phyloP scores from a whole-genome alignment of 92 coral and sea anemone genomes.

The Nematostella vectensis region DNA sequence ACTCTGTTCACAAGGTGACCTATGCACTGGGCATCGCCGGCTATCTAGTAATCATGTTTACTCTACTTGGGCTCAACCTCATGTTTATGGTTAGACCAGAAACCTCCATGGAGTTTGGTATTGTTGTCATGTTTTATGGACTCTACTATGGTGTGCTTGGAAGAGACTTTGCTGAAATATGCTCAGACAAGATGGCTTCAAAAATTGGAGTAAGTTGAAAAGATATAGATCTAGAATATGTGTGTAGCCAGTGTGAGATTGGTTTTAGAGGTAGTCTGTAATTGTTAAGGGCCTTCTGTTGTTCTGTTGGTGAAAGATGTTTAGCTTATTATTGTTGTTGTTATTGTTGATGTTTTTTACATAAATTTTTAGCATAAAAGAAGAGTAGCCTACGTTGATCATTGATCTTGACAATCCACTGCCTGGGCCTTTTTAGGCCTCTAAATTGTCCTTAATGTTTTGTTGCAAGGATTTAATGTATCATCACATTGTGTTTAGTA shows the following conservation, averaged over 20 bases:
- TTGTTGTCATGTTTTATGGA: slow-evolving; percentile 85
- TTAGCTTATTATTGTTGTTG: too few relatives aligned
- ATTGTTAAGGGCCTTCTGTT: too few relatives aligned
- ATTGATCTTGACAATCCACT: too few relatives aligned
- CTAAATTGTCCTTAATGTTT: too few relatives aligned
- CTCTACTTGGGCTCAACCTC: slow-evolving; percentile 79
- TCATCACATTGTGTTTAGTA: too few relatives aligned
- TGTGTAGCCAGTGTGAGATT: not conserved
- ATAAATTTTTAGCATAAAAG: too few relatives aligned
- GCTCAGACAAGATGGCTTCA: slow-evolving; percentile 99
- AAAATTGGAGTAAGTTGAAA: slow-evolving; percentile 91
- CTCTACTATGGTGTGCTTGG: slow-evolving; percentile 97
- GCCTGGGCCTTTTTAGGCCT: too few relatives aligned
- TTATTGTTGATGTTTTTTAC: too few relatives aligned
- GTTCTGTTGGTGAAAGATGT: too few relatives aligned
- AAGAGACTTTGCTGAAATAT: slow-evolving; percentile 98
- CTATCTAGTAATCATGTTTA: slow-evolving; percentile 73
- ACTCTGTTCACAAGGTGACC: slow-evolving; percentile 77
- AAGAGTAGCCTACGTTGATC: too few relatives aligned
- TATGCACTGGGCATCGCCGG: slow-evolving; percentile 86
- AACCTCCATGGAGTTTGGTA: slow-evolving; percentile 89
- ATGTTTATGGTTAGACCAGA: slow-evolving; percentile 84
- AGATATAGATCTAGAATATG: not conserved
- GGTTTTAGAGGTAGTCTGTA: too few relatives aligned
- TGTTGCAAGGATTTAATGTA: too few relatives aligned